These are phyloP conservation scores for Telmatherina bonti DNA, from an alignment of 2,797 vertebrate species.

Conservation along the genomic window DNA sequence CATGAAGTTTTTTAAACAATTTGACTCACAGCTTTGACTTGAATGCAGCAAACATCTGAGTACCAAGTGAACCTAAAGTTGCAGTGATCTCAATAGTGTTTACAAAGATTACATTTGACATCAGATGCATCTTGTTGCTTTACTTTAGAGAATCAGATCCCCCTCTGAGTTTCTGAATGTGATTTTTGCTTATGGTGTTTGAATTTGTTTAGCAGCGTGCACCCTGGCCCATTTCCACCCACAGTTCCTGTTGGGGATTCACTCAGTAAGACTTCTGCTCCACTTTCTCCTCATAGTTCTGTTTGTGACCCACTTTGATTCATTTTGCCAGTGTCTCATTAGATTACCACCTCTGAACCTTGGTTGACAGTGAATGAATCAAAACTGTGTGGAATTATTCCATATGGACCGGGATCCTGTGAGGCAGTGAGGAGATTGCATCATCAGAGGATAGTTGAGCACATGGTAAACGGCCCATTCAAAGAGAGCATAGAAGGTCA, in stretches of 20 bases:
- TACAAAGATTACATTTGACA: conserved; percentile 3
- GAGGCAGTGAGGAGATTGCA: conserved; percentile 33
- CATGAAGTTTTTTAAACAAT: not conserved
- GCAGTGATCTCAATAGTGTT: not conserved
- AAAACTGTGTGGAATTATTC: conserved; percentile 31
- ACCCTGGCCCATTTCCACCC: conserved; percentile 77
- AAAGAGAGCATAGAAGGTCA: conserved; percentile 66
- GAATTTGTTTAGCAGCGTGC: conserved; percentile 81
- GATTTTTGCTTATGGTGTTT: conserved; percentile 65
- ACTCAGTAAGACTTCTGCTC: conserved; percentile 80
- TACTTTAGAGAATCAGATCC: conserved; percentile 43
- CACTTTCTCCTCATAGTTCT: conserved; percentile 72
- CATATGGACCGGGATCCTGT: conserved; percentile 7
- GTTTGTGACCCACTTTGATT: conserved; percentile 80
- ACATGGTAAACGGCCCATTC: conserved; percentile 49
- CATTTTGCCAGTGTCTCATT: conserved; percentile 46
- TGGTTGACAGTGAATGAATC: conserved; percentile 31
- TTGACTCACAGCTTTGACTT: not conserved
- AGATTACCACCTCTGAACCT: conserved; percentile 40
- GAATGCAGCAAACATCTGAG: not conserved
- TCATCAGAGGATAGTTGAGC: conserved; percentile 49
- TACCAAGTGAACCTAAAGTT: conserved; percentile 14
- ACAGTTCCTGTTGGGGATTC: conserved; percentile 71
- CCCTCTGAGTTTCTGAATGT: conserved; percentile 58
- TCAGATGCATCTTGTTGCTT: conserved; percentile 32